Conservation (phyloP, 2,888 invertebrate genomes). For the Ormyrus labotus region DNA sequence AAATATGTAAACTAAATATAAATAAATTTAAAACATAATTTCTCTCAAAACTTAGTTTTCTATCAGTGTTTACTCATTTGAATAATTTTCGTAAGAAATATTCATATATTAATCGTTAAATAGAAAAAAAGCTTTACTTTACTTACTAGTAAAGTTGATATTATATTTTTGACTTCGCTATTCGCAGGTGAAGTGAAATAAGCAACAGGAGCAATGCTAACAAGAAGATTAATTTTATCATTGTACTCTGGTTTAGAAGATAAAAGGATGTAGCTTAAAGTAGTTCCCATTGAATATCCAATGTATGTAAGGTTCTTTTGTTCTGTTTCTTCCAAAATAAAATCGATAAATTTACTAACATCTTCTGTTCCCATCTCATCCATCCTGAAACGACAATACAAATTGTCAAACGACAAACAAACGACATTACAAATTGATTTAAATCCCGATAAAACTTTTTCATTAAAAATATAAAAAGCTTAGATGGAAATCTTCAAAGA, state of each 20-base stretch:
- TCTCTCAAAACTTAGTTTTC: too few species aligned
- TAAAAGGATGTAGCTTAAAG: slow-evolving; percentile 83
- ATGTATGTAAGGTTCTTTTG: slow-evolving; percentile 78
- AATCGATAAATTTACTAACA: slow-evolving; percentile 5
- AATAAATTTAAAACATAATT: too few species aligned
- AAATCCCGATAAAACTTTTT: background rate
- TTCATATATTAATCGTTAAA: too few species aligned
- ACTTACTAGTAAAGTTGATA: too few species aligned
- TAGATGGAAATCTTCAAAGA: too few species aligned
- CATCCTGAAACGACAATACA: background rate
- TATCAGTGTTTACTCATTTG: too few species aligned
- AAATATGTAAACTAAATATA: too few species aligned
- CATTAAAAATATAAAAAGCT: background rate
- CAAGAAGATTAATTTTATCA: slow-evolving; percentile 79
- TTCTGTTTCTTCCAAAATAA: background rate
- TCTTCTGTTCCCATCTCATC: slow-evolving; percentile 13
- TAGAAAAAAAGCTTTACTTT: too few species aligned
- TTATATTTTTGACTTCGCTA: too few species aligned
- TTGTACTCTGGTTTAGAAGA: slow-evolving; percentile 84
- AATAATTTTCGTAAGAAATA: too few species aligned
- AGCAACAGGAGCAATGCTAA: slow-evolving; percentile 25
- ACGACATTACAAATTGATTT: background rate
- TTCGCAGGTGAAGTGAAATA: background rate
- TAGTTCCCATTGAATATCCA: slow-evolving; percentile 95
- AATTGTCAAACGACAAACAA: background rate